Evolutionary conservation across 2,888 invertebrate species (phyloP).

Genomic region (Campoletis raptor): DNA sequence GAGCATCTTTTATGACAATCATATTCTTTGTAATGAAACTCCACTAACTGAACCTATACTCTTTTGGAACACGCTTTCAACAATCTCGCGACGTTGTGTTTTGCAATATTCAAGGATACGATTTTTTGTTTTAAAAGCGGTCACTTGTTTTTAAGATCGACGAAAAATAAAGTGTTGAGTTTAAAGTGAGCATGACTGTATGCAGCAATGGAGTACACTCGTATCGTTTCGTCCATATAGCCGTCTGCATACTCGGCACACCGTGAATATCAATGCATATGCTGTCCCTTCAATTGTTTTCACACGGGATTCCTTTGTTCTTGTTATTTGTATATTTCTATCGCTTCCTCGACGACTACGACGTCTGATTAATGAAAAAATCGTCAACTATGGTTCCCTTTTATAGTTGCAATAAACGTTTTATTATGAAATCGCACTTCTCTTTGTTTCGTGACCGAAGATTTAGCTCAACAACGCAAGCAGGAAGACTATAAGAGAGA

Average conservation of each 20-base stretch:
- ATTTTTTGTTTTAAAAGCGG: background rate
- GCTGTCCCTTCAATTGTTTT: conserved; percentile 37
- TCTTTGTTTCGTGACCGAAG: too few relatives aligned
- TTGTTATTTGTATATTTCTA: background rate
- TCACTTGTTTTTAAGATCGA: background rate
- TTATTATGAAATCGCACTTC: too few relatives aligned
- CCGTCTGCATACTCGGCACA: conserved; percentile 76
- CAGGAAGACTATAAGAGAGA: too few relatives aligned
- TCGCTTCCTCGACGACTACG: background rate
- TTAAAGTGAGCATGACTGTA: conserved; percentile 5
- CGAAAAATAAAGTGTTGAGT: background rate
- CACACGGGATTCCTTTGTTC: conserved; percentile 52
- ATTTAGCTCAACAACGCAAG: too few relatives aligned
- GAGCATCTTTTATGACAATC: too few relatives aligned
- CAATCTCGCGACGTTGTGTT: too few relatives aligned
- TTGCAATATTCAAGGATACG: too few relatives aligned
- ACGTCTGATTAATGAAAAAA: conserved; percentile 9
- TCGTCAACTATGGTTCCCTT: background rate
- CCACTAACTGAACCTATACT: too few relatives aligned
- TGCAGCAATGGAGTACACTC: conserved; percentile 43
- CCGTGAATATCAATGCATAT: conserved; percentile 77
- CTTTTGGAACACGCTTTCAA: too few relatives aligned
- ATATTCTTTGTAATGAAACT: background rate
- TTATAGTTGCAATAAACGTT: too few relatives aligned
- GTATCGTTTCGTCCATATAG: conserved; percentile 75